Evolutionary conservation across 2,113 vertebrate genomes (phyloP), one percentile per base, ranked within the genome.

Genomic region (Bucco capensis): DNA sequence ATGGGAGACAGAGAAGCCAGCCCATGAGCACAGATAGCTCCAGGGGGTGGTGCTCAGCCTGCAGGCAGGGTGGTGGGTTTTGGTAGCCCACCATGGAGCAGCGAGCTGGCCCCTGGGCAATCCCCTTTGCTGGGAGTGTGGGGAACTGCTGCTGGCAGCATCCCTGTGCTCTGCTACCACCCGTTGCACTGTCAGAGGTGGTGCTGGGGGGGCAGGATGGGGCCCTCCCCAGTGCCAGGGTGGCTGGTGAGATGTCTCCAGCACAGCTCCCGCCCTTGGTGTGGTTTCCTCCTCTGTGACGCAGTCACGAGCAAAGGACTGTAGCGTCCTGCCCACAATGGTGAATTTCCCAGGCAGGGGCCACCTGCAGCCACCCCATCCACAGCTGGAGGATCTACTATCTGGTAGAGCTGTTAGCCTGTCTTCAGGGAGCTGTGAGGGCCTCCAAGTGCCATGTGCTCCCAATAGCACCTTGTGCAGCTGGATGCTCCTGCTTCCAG

Each of bases 281-380:
- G 94, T 84, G 94, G 94, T 89, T 95, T 95, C 86, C 94, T 93
- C 64, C 82, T 89, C 82, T 64, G 35, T 33, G 21, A 9, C 5
- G 17, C 73, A 54, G 65, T 15, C 84, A 35, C 4, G 23, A 19
- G 61, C 2, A 35, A 37, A 14, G 50, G 49, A 40, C 14, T 46
- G 70, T 69, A 37, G 58, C 73, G 4, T 38, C 57, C 65, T 21
- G 57, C 35, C 1, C 28, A 9, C 6, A 1, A 44, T 0, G 1
- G 6, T 80, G 86, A 89, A 60, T 89, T 92, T 74, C 50, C 65
- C 5, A 0, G 35, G 42, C 27, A 0, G 1, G 62, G 40, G 73
- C 86, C 89, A 73, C 82, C 82, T 91, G 94, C 73, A 60, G 44
- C 73, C 24, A 0, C 21, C 31, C 0, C 0, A 7, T n/a, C 28